Evolutionary conservation across 2,888 invertebrate genomes (phyloP).

Genomic region (Aphidoletes aphidimyza): DNA sequence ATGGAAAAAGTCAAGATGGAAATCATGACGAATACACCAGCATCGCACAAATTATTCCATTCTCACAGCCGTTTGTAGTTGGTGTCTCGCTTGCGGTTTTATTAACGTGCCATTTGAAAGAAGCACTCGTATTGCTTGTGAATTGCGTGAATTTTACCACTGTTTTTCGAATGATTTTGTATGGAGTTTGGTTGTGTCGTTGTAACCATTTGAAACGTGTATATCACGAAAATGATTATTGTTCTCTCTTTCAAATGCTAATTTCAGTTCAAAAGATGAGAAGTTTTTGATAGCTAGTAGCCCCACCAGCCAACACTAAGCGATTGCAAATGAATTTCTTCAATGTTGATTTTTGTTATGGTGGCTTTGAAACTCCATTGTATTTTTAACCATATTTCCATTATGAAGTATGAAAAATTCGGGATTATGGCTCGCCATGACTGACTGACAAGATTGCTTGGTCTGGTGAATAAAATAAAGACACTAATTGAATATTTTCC

Average conservation of each 20-base stretch:
- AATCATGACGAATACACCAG: neutral
- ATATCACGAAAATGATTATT: neutral
- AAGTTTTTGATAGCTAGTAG: no score
- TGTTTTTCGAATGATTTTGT: neutral
- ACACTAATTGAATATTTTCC: conserved; percentile 9
- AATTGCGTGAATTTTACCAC: neutral
- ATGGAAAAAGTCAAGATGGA: neutral
- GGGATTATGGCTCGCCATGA: no score
- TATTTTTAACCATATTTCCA: no score
- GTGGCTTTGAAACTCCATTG: no score
- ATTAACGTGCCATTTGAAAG: neutral
- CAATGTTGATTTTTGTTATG: no score
- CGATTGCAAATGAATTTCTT: neutral
- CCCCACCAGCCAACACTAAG: no score
- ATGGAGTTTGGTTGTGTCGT: neutral
- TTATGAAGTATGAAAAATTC: no score
- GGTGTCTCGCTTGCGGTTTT: neutral
- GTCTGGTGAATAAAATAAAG: no score
- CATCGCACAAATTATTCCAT: neutral
- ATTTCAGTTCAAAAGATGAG: no score
- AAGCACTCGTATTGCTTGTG: neutral
- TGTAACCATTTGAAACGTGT: neutral
- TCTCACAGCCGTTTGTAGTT: neutral
- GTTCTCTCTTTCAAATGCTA: conserved; percentile 44
- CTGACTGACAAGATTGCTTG: no score